Base-by-base conservation (phyloP, 2,888 invertebrate genomes). In the Oegoconia quadripuncta region DNA sequence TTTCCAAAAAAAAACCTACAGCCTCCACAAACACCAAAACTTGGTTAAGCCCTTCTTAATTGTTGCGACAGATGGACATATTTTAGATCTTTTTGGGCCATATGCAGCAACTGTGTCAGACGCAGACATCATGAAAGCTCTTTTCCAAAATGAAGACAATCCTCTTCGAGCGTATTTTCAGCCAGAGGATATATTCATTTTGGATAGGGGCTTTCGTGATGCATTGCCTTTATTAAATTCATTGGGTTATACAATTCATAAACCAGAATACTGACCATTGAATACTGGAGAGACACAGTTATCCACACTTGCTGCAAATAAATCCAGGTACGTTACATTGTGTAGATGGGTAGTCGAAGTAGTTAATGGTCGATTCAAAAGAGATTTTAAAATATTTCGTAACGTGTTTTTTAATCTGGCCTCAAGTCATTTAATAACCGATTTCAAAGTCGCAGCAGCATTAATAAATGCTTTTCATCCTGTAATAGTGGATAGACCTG, bases 131-230 rank as follows among this genome's bases (percentile, higher is more conserved):
- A 38, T 42, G 31, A 29, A 13, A 7, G 23, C 30, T 28, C 15
- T 16, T 1, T 23, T 17, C 20, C 26, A 35, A 32, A 39, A 42
- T 30, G 7, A 22, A 27, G 20, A 37, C 17, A 12, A 17, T 13
- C 37, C 31, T 7, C 18, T 37, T 16, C 34, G 37, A 23, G 20
- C 27, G 8, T 37, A 37, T 40, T 34, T 40, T 15, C n/a, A 29
- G n/a, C 11, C 17, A n/a, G 40, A 37, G n/a, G 46, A 46, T 23
- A 37, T 47, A 9, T 39, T 49, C 13, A 35, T 49, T 28, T 27
- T 49, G 13, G 44, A 47, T 32, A 39, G 44, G 15, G 46, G 47
- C 14, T 49, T 49, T 37, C 34, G 41, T 6, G 44, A 49, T 30
- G 27, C 39, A 9, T 25, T 49, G 11, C 3, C 7, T n/a, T 28